Evolutionary conservation across 1,140 invertebrate genomes (phyloP), one percentile per base, ranked within the genome.

Genomic region (Neotoxoptera formosana): DNA sequence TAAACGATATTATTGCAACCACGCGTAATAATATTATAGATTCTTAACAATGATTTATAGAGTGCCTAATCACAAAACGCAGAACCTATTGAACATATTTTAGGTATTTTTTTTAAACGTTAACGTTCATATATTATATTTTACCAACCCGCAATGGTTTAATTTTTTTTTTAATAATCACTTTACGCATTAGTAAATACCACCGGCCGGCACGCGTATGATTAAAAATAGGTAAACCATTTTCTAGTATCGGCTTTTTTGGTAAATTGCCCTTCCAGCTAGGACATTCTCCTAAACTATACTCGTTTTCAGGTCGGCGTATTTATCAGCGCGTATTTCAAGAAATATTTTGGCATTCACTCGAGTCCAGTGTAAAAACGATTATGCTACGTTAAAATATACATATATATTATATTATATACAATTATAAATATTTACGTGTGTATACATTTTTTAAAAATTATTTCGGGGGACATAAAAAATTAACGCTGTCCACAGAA

Each of bases 401-500:
- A 41, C 4, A 87, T 87, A 87, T 34, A 48, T 17, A 21, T n/a
- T n/a, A n/a, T n/a, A 23, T 9, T n/a, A 9, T 36, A 36, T 53
- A 36, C 1, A 48, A 30, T 81, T 81, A 36, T 81, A 81, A 36
- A 36, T 41, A 36, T 83, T 36, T 83, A n/a, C 25, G 6, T 34
- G 20, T n/a, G 9, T 48, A 48, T 20, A 86, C 47, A 88, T 51
- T 34, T 47, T 47, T 89, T 34, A 17, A 89, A 53, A 89, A 53
- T 53, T 89, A 53, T 89, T 89, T 89, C 34, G n/a, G 9, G 20
- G 47, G 48, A 53, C 48, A 89, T 36, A 53, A 89, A 89, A 89
- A 88, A 89, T 89, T 11, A 89, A 89, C 34, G 48, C 48, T 34
- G 48, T 34, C 87, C 17, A 51, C 48, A 36, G 48, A 36, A 89